Conservation (phyloP, 2,888 invertebrate species). For the Cheilosia urbana region DNA sequence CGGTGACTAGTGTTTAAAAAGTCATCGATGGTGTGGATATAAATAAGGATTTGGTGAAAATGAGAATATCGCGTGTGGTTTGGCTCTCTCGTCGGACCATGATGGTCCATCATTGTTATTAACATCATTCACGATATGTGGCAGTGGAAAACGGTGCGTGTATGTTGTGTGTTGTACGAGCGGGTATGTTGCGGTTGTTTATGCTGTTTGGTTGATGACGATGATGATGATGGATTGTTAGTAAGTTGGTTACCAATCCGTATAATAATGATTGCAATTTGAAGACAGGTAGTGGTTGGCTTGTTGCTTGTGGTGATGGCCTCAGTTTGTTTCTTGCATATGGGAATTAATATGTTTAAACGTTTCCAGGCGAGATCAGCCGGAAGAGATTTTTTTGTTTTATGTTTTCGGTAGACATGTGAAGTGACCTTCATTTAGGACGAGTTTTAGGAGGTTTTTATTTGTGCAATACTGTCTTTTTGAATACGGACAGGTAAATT, state of each 20-base stretch:
- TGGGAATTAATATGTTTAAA: slow-evolving; percentile 31
- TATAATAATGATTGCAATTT: slow-evolving; percentile 73
- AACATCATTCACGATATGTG: slow-evolving; percentile 60
- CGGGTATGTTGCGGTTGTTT: slow-evolving; percentile 36
- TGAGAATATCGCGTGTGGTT: slow-evolving; percentile 73
- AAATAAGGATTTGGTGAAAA: slow-evolving; percentile 76
- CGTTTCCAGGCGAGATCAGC: background rate
- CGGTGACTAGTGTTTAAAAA: slow-evolving; percentile 74
- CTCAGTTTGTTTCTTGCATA: slow-evolving; percentile 11
- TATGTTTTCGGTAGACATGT: too few relatives aligned
- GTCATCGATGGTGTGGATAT: slow-evolving; percentile 75
- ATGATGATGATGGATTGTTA: slow-evolving; percentile 75
- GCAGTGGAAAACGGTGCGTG: slow-evolving; percentile 7
- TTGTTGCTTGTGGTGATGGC: slow-evolving; percentile 62
- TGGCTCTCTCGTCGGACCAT: slow-evolving; percentile 37
- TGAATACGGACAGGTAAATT: too few relatives aligned
- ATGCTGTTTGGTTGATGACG: slow-evolving; percentile 17
- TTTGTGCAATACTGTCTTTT: too few relatives aligned
- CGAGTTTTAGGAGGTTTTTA: too few relatives aligned
- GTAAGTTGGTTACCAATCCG: slow-evolving; percentile 73
- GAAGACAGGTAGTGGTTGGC: slow-evolving; percentile 74
- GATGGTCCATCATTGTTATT: slow-evolving; percentile 61
- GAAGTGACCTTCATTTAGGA: too few relatives aligned
- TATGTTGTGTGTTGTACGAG: slow-evolving; percentile 34
- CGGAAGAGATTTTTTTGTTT: too few relatives aligned